phyloP scores from a whole-genome alignment of 2,888 invertebrate genomes.

The Chloroclysta siterata region DNA sequence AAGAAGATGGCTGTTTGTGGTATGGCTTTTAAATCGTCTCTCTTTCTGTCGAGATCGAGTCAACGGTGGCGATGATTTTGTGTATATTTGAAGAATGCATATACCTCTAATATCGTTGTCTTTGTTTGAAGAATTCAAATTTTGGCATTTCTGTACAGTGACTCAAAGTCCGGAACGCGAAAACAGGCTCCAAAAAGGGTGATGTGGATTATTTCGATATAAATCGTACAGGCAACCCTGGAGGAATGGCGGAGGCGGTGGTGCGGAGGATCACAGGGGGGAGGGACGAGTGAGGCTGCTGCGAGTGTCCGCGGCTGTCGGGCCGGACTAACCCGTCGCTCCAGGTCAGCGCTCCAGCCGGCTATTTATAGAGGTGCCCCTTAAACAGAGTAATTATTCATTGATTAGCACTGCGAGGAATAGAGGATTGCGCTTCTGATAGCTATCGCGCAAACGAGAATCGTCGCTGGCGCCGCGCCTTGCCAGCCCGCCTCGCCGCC shows the following conservation, averaged over 20 bases:
- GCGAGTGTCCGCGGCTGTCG: constrained; percentile 80
- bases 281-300: constrained; percentile 64
- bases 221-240: constrained; percentile 37
- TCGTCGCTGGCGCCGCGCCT: constrained; percentile 75
- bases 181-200: background rate
- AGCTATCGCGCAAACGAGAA: constrained; percentile 82
- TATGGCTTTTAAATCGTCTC: too few relatives aligned
- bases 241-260: constrained; percentile 46
- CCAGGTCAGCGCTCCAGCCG: constrained; percentile 85
- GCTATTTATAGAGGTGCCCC: constrained; percentile 85
- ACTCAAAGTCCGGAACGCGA: constrained; percentile 14
- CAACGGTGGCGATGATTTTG: too few relatives aligned
- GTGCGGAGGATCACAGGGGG: constrained; percentile 41
- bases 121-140: background rate
- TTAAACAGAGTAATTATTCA: constrained; percentile 86
- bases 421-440: constrained; percentile 84
- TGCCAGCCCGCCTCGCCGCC: constrained; percentile 48
- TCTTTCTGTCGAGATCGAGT: too few relatives aligned
- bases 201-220: constrained; percentile 12
- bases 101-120: too few relatives aligned
- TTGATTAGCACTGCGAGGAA: constrained; percentile 85
- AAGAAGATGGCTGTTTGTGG: too few relatives aligned
- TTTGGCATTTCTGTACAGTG: background rate
- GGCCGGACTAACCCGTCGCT: constrained; percentile 84
- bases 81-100: too few relatives aligned